Conservation (phyloP, 2,113 vertebrate species). For the Lophotis ruficrista region DNA sequence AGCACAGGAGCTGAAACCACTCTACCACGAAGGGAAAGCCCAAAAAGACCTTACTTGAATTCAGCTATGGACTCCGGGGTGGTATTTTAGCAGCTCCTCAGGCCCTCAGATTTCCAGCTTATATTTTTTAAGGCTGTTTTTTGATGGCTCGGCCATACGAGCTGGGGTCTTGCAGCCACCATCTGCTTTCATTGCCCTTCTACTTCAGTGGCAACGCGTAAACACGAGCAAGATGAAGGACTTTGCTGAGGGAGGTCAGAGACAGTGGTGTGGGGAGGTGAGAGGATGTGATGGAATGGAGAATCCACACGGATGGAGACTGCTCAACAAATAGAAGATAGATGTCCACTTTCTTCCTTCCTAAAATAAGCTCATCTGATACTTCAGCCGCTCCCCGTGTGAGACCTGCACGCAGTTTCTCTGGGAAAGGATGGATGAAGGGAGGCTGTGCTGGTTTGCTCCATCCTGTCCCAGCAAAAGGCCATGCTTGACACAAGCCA, state of each 20-base stretch:
- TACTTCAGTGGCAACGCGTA: neutral
- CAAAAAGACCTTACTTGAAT: neutral
- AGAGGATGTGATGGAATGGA: neutral
- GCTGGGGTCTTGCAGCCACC: neutral
- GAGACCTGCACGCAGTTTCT: neutral
- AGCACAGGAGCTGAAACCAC: slow-evolving; percentile 9
- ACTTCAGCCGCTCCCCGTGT: neutral
- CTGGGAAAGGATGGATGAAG: neutral
- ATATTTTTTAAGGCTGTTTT: neutral
- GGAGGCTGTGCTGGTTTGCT: neutral
- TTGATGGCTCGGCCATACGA: neutral
- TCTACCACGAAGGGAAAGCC: neutral
- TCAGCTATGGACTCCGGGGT: accelerated
- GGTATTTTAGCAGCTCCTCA: neutral
- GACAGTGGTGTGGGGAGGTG: neutral
- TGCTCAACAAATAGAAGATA: neutral
- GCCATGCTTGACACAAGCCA: neutral
- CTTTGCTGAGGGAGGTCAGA: neutral
- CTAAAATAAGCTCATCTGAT: neutral
- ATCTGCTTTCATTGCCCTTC: neutral
- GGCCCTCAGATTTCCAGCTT: neutral
- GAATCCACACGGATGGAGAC: neutral
- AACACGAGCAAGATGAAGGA: neutral
- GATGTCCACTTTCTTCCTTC: neutral
- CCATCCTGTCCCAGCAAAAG: neutral